Percentiles rank a stretch among this genome's conserved stretches.
These are phyloP conservation scores for Pluvialis apricaria DNA, from an alignment of 2,113 vertebrate genomes.

Conservation along the genomic window DNA sequence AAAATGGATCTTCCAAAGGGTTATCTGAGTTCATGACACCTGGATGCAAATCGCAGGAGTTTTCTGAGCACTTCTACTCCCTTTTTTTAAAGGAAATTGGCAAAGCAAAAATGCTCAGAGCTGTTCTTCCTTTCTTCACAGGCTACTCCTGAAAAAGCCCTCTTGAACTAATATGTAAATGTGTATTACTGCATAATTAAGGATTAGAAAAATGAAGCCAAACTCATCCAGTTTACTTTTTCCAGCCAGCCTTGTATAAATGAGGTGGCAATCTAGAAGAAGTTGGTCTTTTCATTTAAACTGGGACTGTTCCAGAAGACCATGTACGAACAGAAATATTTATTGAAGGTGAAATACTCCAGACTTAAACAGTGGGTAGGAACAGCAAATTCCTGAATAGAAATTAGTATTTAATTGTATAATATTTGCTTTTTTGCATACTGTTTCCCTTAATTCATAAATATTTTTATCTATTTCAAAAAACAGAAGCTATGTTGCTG, in stretches of 20 bases:
- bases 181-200: slow-evolving; percentile 21
- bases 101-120: background rate
- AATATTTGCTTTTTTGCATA: background rate
- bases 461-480: background rate
- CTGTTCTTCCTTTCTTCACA: background rate
- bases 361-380: slow-evolving; percentile 17
- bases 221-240: slow-evolving; percentile 19
- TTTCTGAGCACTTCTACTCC: background rate
- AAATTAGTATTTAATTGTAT: slow-evolving; percentile 37
- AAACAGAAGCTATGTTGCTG: background rate
- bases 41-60: background rate
- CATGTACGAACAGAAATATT: slow-evolving; percentile 29
- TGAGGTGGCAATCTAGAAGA: slow-evolving; percentile 29
- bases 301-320: slow-evolving; percentile 47
- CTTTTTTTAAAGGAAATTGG: background rate
- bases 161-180: slow-evolving; percentile 33
- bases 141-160: background rate
- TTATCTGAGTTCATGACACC: slow-evolving; percentile 22
- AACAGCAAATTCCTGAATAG: slow-evolving; percentile 46
- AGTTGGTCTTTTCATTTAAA: slow-evolving; percentile 45
- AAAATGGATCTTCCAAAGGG: background rate
- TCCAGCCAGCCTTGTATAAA: slow-evolving; percentile 24
- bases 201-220: background rate
- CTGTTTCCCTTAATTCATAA: background rate
- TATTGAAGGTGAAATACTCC: slow-evolving; percentile 52